These are phyloP conservation scores for Aleadryas rufinucha DNA, from an alignment of 2,113 vertebrate species.

Conservation along the genomic window DNA sequence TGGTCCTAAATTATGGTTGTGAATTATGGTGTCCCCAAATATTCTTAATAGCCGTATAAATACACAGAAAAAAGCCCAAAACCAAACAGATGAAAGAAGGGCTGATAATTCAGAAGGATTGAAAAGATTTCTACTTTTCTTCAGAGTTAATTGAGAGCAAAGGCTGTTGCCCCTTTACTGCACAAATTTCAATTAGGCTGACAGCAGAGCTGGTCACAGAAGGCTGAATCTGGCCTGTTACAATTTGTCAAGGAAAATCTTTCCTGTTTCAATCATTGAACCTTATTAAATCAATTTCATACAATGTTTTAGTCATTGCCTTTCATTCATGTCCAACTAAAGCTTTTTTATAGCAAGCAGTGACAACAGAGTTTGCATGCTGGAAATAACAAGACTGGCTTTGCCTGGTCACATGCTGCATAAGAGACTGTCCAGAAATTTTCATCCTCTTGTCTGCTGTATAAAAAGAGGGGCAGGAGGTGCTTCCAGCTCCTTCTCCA, in stretches of 20 bases:
- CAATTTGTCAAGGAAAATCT: slow-evolving; percentile 30
- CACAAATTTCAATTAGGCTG: neutral
- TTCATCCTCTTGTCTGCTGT: neutral
- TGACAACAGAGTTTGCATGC: neutral
- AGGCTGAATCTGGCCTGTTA: slow-evolving; percentile 13
- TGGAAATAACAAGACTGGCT: neutral
- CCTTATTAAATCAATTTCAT: slow-evolving; percentile 36
- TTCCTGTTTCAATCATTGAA: slow-evolving; percentile 19
- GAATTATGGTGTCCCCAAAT: neutral
- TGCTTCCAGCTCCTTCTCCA: neutral
- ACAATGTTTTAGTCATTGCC: neutral
- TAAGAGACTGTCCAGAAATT: neutral
- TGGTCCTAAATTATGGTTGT: neutral
- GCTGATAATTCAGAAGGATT: neutral
- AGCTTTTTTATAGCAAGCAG: neutral
- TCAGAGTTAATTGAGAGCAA: slow-evolving; percentile 29
- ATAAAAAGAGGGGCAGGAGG: neutral
- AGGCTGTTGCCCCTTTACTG: neutral
- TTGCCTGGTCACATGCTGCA: neutral
- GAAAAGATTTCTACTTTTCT: neutral
- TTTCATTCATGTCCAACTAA: neutral
- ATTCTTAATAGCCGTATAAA: neutral
- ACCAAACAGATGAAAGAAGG: neutral
- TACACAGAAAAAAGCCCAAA: neutral
- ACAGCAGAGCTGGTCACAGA: slow-evolving; percentile 15